Evolutionary conservation across 2,888 invertebrate genomes (phyloP).

Genomic region (Malacosoma neustria): DNA sequence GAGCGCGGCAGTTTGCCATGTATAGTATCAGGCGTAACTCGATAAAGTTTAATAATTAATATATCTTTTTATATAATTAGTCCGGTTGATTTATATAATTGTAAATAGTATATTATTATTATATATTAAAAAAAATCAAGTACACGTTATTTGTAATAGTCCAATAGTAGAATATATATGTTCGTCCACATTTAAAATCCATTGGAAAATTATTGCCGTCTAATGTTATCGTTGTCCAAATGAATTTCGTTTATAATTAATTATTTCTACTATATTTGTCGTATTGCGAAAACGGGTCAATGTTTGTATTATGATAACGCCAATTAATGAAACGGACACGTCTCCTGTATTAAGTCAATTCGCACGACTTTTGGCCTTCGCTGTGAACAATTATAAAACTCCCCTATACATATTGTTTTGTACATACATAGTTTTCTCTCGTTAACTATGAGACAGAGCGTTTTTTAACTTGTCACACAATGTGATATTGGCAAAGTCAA

Average conservation of each 20-base stretch:
- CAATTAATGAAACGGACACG: slow-evolving; percentile 10
- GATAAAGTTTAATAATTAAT: slow-evolving; percentile 15
- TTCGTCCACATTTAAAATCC: slow-evolving; percentile 68
- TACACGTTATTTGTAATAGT: slow-evolving; percentile 47
- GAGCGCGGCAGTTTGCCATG: too few relatives aligned
- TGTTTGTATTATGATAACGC: slow-evolving; percentile 12
- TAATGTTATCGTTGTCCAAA: slow-evolving; percentile 58
- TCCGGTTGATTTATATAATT: slow-evolving; percentile 43
- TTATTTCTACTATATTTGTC: slow-evolving; percentile 37
- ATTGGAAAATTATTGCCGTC: slow-evolving; percentile 64
- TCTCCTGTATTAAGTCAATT: slow-evolving; percentile 46
- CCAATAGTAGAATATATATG: slow-evolving; percentile 61
- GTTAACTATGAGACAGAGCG: too few relatives aligned
- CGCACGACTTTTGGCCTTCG: slow-evolving; percentile 35
- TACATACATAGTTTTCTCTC: too few relatives aligned
- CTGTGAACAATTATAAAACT: slow-evolving; percentile 30
- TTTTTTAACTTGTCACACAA: too few relatives aligned
- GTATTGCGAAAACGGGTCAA: slow-evolving; percentile 24
- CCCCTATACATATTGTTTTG: too few relatives aligned
- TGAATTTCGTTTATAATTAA: slow-evolving; percentile 40
- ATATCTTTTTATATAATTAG: slow-evolving; percentile 19
- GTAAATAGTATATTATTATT: slow-evolving; percentile 54
- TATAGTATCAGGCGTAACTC: too few relatives aligned
- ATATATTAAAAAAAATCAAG: slow-evolving; percentile 44
- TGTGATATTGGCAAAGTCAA: too few relatives aligned